Conservation (phyloP, 1,140 invertebrate genomes). For the Agrilus planipennis region DNA sequence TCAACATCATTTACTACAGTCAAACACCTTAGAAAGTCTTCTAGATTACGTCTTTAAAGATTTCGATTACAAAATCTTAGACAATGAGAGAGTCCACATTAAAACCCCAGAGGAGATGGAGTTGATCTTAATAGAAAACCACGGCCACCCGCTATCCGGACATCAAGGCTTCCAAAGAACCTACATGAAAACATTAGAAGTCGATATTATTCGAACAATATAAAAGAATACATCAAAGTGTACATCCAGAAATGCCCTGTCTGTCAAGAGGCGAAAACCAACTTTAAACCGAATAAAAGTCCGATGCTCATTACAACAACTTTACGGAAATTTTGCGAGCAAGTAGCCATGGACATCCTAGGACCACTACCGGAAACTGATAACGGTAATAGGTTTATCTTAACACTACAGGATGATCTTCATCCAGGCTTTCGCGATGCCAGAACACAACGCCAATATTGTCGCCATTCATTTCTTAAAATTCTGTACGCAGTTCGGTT, state of each 20-base stretch:
- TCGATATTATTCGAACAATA: constrained; percentile 7
- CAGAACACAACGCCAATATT: constrained; percentile 17
- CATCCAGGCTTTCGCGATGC: constrained; percentile 25
- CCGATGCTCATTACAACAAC: constrained; percentile 23
- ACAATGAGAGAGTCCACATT: background rate
- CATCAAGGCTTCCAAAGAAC: background rate
- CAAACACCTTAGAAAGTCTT: background rate
- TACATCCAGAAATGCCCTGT: constrained; percentile 9
- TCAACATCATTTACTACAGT: background rate
- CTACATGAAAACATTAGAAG: constrained; percentile 1
- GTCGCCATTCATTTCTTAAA: constrained; percentile 22
- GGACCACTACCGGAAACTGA: constrained; percentile 17
- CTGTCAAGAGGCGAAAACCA: constrained; percentile 9
- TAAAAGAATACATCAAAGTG: constrained; percentile 2
- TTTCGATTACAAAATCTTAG: background rate
- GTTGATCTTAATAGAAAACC: background rate
- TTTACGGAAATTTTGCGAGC: constrained; percentile 10
- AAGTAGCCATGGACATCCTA: constrained; percentile 17
- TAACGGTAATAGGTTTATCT: constrained; percentile 13
- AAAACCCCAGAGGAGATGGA: background rate
- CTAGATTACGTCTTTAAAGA: background rate
- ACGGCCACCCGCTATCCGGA: background rate
- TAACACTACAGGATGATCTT: constrained; percentile 26
- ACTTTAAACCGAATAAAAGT: constrained; percentile 7
- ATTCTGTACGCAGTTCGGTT: constrained; percentile 28